A percentile compares a stretch with the other conserved stretches of the same genome.
Evolutionary conservation across 2,797 vertebrate genomes (phyloP).

Genomic region (Pangasius krempfi): DNA sequence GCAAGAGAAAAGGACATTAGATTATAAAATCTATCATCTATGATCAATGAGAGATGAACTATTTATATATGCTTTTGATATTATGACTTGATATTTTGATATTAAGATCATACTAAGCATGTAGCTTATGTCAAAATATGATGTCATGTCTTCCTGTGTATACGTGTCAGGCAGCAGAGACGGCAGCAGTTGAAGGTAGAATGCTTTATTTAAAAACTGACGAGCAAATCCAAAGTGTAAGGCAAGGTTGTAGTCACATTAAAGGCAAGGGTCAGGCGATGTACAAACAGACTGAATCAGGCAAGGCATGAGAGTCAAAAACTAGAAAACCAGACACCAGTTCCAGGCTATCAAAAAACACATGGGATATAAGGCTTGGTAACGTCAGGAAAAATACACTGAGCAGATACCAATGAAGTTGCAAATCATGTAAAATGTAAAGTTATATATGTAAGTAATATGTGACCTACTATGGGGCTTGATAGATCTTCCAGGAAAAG

Average conservation of each 20-base stretch:
- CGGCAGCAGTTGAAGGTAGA: not conserved
- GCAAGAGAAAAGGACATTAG: slow-evolving; percentile 45
- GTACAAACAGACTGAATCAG: too few species aligned
- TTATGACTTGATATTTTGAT: slow-evolving; percentile 8
- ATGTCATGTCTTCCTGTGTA: not conserved
- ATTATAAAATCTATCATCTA: slow-evolving; percentile 50
- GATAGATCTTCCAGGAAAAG: not conserved
- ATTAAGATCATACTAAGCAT: slow-evolving; percentile 17
- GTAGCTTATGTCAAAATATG: not conserved
- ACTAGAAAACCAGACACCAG: not conserved
- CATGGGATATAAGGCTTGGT: not conserved
- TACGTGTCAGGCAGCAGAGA: not conserved
- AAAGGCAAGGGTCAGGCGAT: not conserved
- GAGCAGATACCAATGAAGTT: too few species aligned
- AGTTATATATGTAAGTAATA: too few species aligned
- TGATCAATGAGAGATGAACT: slow-evolving; percentile 56
- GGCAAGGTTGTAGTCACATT: too few species aligned
- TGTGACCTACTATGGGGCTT: not conserved
- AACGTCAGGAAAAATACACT: not conserved
- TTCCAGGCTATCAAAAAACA: not conserved
- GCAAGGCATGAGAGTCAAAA: not conserved
- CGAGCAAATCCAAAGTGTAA: not conserved
- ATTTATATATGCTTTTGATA: slow-evolving; percentile 20
- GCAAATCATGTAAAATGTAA: not conserved
- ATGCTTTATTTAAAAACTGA: not conserved